Base-by-base conservation (phyloP, 2,113 vertebrate genomes). In the Hemiprocne comata region DNA sequence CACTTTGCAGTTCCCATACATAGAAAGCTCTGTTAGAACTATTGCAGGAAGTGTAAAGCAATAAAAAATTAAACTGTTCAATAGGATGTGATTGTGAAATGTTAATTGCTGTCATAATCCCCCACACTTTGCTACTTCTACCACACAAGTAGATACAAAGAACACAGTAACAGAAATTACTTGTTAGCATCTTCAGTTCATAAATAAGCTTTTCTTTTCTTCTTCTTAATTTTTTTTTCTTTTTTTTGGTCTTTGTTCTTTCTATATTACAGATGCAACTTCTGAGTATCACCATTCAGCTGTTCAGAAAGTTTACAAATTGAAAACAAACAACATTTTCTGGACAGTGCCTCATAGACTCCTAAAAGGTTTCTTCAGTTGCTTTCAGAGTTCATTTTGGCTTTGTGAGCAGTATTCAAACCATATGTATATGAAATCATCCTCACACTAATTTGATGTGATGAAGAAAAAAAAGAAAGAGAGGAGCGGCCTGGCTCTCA, bases 361-460 rank as follows among this genome's bases (percentile, higher is more conserved):
- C 82, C 74, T 91, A 88, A 78, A 82, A 94, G 25, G 55, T 50
- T 87, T 87, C 81, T 88, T 83, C 83, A 82, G 67, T 67, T 78
- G 64, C 40, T 87, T 93, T 81, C 72, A 61, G 73, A 95, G 65
- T 73, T 93, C 70, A 48, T 78, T 77, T 84, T 90, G 79, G 81
- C 83, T 85, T 96, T 93, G 76, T 64, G 96, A 91, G 86, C 44
- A 95, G 48, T 38, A 84, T 53, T 94, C 62, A 85, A 96, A 91
- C 90, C 92, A 95, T 77, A 94, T 95, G 88, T 96, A 93, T 66
- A 96, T 96, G 89, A 97, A 97, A 95, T 96, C 92, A 97, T 90
- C 72, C 71, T 92, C 57, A 93, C 26, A 44, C 58, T 72, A 82
- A 94, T 95, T 96, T 83, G 89, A 96, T 83, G 92, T 46, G 91